Percentiles rank a stretch among this genome's conserved stretches.
phyloP scores from a whole-genome alignment of 2,113 vertebrate genomes.

The Rhinopomastus cyanomelas region DNA sequence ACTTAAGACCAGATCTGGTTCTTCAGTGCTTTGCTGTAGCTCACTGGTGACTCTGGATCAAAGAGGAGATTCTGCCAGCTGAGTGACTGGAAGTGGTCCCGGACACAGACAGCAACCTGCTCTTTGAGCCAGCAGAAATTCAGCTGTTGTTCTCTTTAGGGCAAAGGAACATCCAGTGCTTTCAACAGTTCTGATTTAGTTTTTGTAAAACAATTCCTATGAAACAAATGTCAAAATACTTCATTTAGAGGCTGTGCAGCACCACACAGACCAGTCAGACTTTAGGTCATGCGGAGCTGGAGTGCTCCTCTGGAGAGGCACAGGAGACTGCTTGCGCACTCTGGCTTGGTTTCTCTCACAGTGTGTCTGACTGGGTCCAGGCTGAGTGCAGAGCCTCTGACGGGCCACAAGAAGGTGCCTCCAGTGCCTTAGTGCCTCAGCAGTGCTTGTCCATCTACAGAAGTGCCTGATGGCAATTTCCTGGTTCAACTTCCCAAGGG shows the following conservation, averaged over 20 bases:
- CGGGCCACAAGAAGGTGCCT: not conserved
- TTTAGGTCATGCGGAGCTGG: not conserved
- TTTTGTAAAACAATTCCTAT: not conserved
- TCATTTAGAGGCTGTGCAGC: not conserved
- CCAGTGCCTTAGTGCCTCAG: not conserved
- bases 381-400: not conserved
- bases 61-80: not conserved
- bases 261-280: not conserved
- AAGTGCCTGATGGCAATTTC: not conserved
- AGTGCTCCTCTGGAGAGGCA: not conserved
- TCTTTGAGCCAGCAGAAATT: not conserved
- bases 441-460: not conserved
- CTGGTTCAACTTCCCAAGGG: not conserved
- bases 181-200: not conserved
- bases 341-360: not conserved
- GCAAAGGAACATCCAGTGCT: not conserved
- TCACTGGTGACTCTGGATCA: not conserved
- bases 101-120: not conserved
- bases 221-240: not conserved
- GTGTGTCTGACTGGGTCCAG: not conserved
- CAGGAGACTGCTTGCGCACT: not conserved
- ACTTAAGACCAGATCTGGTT: not conserved
- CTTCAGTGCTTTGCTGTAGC: not conserved
- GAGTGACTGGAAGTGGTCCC: not conserved
- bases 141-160: not conserved